These are phyloP conservation scores for Clostera curtula DNA, from an alignment of 2,888 invertebrate species.

Conservation along the genomic window DNA sequence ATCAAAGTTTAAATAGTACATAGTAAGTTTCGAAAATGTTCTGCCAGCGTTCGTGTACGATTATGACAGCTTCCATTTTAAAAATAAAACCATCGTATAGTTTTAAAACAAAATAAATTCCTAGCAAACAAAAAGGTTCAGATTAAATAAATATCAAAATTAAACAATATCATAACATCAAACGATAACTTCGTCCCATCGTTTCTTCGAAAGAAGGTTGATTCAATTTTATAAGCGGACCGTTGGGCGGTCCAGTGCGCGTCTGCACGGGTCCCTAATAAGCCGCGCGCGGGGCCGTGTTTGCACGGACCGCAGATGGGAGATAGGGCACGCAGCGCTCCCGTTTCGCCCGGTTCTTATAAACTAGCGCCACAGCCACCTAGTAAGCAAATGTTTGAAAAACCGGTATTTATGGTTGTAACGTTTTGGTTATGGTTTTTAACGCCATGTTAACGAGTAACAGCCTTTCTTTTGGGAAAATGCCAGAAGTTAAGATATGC, in stretches of 20 bases:
- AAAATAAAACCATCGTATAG: too few relatives aligned
- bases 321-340: constrained; percentile 62
- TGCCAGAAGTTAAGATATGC: too few relatives aligned
- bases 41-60: too few relatives aligned
- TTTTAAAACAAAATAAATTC: too few relatives aligned
- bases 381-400: constrained; percentile 25
- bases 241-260: constrained; percentile 38
- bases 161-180: not conserved
- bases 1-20: too few relatives aligned
- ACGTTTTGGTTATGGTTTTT: not conserved
- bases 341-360: constrained; percentile 39
- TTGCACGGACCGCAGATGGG: constrained; percentile 61
- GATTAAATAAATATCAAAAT: too few relatives aligned
- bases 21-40: too few relatives aligned
- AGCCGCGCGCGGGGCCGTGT: constrained; percentile 67
- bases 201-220: constrained; percentile 30
- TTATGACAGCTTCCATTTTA: too few relatives aligned
- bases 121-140: too few relatives aligned
- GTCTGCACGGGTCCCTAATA: constrained; percentile 55
- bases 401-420: constrained; percentile 21
- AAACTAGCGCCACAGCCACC: constrained; percentile 45
- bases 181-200: constrained; percentile 11
- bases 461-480: too few relatives aligned
- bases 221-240: constrained; percentile 45
- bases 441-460: too few relatives aligned